Percentiles rank a stretch among this genome's conserved stretches.
phyloP scores from a whole-genome alignment of 2,113 vertebrate genomes.

The Casuarius casuarius region DNA sequence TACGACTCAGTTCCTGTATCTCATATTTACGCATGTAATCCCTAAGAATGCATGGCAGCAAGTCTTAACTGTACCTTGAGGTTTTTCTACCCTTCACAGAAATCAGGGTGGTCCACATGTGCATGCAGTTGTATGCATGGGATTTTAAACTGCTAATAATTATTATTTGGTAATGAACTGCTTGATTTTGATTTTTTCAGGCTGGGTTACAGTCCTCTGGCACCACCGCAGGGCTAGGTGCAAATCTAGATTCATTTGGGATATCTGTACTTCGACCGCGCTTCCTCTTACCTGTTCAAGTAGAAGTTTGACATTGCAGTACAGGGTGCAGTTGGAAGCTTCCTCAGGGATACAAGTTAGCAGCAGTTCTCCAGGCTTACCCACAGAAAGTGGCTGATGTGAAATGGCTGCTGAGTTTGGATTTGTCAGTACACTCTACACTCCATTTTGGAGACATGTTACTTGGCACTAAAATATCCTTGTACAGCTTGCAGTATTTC shows the following conservation, averaged over 20 bases:
- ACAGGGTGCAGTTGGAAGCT: neutral
- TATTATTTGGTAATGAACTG: neutral
- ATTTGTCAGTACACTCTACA: neutral
- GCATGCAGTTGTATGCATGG: neutral
- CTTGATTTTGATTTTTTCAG: neutral
- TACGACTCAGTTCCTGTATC: neutral
- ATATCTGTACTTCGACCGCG: neutral
- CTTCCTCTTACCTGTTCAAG: neutral
- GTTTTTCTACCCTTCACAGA: neutral
- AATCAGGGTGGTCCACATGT: fast-evolving
- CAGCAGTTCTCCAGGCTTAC: neutral
- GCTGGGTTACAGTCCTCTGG: neutral
- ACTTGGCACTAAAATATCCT: neutral
- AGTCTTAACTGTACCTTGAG: neutral
- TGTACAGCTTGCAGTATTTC: neutral
- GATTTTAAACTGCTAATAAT: neutral
- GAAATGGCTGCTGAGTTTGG: neutral
- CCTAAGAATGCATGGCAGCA: neutral
- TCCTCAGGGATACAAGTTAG: neutral
- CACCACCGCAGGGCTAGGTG: neutral
- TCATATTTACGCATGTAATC: neutral
- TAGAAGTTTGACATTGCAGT: neutral
- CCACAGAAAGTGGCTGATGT: neutral
- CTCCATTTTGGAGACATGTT: neutral
- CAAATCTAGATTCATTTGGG: neutral